Evolutionary conservation across 2,113 vertebrate genomes (phyloP).

Genomic region (Oophaga pumilio): DNA sequence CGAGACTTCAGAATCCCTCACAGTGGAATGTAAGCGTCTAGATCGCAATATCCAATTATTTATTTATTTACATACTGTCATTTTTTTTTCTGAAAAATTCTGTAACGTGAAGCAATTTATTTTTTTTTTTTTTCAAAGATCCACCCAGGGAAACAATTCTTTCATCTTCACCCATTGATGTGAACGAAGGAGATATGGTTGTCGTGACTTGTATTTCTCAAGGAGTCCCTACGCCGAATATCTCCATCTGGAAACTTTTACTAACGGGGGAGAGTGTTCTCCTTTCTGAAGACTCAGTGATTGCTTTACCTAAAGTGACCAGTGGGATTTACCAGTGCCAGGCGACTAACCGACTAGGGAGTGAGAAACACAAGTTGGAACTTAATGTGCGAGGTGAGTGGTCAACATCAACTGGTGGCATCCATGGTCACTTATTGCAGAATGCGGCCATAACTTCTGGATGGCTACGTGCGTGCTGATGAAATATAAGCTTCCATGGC

Average conservation of each 20-base stretch:
- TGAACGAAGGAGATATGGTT: slow-evolving; percentile 70
- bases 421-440: no score
- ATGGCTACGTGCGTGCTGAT: not conserved
- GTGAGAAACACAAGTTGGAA: slow-evolving; percentile 62
- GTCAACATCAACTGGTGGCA: not conserved
- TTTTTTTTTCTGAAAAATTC: not conserved
- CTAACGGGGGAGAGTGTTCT: slow-evolving; percentile 31
- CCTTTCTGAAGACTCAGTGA: slow-evolving; percentile 62
- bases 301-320: slow-evolving; percentile 67
- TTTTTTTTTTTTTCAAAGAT: slow-evolving; percentile 63
- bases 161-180: slow-evolving; percentile 62
- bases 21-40: slow-evolving; percentile 66
- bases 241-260: slow-evolving; percentile 67
- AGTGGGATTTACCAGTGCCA: slow-evolving; percentile 72
- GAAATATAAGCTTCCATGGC: not conserved
- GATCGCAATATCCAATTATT: not conserved
- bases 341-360: slow-evolving; percentile 66
- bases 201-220: slow-evolving; percentile 68
- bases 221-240: slow-evolving; percentile 68
- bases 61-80: not conserved
- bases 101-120: not conserved
- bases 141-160: slow-evolving; percentile 65
- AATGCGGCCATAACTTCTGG: no score
- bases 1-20: slow-evolving; percentile 59
- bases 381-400: slow-evolving; percentile 70